Evolutionary conservation across 1,140 invertebrate genomes (phyloP), one percentile per base, ranked within the genome.

Genomic region (Polyergus mexicanus): DNA sequence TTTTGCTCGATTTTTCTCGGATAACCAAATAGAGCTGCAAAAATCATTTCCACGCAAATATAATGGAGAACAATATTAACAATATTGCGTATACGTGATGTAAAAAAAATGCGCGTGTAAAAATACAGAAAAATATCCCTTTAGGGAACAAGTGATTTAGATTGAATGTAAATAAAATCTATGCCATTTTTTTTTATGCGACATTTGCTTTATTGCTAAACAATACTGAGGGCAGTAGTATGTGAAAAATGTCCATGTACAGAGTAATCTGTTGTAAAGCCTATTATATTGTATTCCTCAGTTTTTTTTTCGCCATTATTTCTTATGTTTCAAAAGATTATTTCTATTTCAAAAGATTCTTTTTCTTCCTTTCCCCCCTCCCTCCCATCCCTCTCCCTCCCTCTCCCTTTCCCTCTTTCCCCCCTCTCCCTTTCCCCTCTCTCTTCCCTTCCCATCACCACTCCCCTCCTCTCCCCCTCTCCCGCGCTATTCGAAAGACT

Each of bases 141-240:
- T 83, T 83, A 83, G 78, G 68, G 68, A 83, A 83, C 78, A 83
- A 83, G 54, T 41, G 54, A 74, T 83, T 83, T 83, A 83, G 78
- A 83, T 83, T 83, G 66, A 83, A 83, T 83, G 68, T 74, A 83
- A 83, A 83, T 83, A 83, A 83, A 83, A 83, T 74, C 78, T 62
- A 72, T 83, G 78, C 13, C 38, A n/a, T 74, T 83, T 80, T 83
- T 80, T 28, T 62, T 80, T 80, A 35, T 51, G 56, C 44, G 65
- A 80, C 77, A 80, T 80, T 80, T 69, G 63, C 63, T 80, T 80
- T 80, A 80, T 83, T 58, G 78, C 54, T 83, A 83, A 83, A 83
- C 78, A 83, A 83, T 83, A 83, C 38, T 25, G 2, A 22, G 5
- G 35, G 41, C 22, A 19, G 47, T 51, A 19, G 68, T 74, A 47